These are phyloP conservation scores for Chloroceryle amazona DNA, from an alignment of 2,797 vertebrate genomes.

Conservation along the genomic window DNA sequence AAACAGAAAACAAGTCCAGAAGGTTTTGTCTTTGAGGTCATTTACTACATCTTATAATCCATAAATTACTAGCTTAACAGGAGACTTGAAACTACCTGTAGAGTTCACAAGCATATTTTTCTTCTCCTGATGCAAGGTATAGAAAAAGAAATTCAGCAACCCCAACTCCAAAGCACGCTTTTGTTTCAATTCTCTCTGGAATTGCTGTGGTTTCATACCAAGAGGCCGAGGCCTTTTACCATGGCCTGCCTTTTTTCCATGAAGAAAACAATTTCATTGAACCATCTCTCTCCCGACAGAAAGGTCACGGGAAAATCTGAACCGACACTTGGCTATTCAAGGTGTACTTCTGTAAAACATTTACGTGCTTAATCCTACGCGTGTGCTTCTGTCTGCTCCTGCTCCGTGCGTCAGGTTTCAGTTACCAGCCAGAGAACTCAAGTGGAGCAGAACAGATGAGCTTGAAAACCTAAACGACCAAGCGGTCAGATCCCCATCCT, in stretches of 20 bases:
- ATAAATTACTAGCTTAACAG: neutral
- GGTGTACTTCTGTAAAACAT: neutral
- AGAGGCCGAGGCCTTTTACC: neutral
- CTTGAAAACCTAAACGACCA: neutral
- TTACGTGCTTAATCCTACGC: rapidly evolving
- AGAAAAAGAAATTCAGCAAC: neutral
- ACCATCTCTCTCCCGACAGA: neutral
- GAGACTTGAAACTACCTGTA: neutral
- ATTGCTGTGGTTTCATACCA: neutral
- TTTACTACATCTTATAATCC: neutral
- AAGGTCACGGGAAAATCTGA: neutral
- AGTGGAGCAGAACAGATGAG: neutral
- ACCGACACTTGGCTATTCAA: neutral
- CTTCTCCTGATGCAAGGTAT: neutral
- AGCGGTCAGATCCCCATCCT: neutral
- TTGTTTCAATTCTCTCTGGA: neutral
- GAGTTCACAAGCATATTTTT: neutral
- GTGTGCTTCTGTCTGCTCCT: neutral
- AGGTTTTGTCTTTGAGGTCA: neutral
- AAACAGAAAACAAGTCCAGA: neutral
- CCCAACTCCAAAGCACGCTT: neutral
- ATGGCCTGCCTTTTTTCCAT: neutral
- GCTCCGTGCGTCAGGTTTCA: neutral
- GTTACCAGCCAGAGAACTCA: neutral
- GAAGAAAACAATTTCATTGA: neutral